phyloP scores from a whole-genome alignment of 2,888 invertebrate species.

The Eilema sororculum region DNA sequence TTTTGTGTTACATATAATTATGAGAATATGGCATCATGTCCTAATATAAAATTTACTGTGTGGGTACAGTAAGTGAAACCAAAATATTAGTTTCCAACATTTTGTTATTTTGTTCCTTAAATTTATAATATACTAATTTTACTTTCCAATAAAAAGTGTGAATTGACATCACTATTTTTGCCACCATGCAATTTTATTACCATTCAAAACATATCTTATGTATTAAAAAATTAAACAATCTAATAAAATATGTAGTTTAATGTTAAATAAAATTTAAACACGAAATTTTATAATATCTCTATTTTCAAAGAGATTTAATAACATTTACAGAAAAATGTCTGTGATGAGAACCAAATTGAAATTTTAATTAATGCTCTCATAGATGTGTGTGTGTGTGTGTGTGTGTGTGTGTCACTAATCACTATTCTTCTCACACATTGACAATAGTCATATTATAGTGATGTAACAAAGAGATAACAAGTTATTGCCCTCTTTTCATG shows the following conservation, averaged over 20 bases:
- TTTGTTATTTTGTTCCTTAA: not conserved
- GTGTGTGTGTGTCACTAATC: no score
- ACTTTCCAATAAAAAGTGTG: not conserved
- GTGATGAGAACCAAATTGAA: not conserved
- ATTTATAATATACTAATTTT: not conserved
- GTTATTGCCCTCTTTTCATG: conserved; percentile 1
- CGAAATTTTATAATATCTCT: no score
- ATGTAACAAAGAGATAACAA: not conserved
- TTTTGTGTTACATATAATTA: not conserved
- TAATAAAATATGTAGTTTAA: no score
- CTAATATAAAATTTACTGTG: not conserved
- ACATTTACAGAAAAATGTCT: not conserved
- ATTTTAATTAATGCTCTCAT: not conserved
- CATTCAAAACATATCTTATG: no score
- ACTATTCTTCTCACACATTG: not conserved
- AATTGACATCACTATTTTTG: not conserved
- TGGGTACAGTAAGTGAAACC: not conserved
- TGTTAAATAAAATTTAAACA: no score
- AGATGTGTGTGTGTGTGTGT: not conserved
- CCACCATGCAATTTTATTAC: not conserved
- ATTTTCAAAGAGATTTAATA: no score
- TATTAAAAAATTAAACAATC: no score
- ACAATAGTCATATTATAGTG: not conserved
- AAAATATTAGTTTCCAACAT: no score
- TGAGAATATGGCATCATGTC: no score